Percentiles rank a stretch among this genome's conserved stretches.
These are phyloP conservation scores for Trichogramma evanescens DNA, from an alignment of 2,888 invertebrate species.

Conservation along the genomic window DNA sequence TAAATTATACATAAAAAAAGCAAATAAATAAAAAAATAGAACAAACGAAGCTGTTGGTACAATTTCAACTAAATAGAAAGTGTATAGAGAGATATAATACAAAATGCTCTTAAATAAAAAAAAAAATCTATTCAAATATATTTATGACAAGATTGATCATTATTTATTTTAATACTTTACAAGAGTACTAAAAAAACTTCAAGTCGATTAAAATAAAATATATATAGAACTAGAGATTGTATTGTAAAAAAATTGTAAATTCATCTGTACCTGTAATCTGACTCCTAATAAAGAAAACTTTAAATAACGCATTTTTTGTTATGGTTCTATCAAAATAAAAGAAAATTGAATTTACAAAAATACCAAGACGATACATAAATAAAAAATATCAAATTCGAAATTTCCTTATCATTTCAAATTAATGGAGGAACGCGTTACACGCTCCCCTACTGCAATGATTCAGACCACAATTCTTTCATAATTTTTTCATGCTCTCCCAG, in stretches of 20 bases:
- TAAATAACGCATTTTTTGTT: conserved; percentile 7
- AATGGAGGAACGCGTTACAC: no score
- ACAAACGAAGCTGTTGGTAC: conserved; percentile 23
- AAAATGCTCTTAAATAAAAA: conserved; percentile 39
- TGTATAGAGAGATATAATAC: conserved; percentile 39
- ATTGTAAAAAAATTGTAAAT: conserved; percentile 14
- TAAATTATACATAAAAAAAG: neutral
- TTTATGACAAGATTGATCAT: conserved; percentile 23
- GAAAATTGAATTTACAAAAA: neutral
- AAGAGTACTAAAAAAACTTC: conserved; percentile 16
- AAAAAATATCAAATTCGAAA: neutral
- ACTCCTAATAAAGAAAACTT: neutral
- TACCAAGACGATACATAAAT: conserved; percentile 13
- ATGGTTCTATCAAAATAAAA: conserved; percentile 15
- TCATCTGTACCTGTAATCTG: conserved; percentile 19
- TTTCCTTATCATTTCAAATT: no score
- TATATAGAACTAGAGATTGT: conserved; percentile 10
- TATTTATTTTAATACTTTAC: conserved; percentile 22
- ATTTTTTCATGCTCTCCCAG: no score
- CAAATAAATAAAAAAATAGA: conserved; percentile 5
- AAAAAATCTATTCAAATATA: conserved; percentile 36
- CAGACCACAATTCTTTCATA: no score
- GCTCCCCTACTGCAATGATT: no score
- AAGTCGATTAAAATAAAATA: conserved; percentile 15
- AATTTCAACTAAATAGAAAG: conserved; percentile 35